phyloP scores from a whole-genome alignment of 2,797 vertebrate species.

The Varecia variegata region DNA sequence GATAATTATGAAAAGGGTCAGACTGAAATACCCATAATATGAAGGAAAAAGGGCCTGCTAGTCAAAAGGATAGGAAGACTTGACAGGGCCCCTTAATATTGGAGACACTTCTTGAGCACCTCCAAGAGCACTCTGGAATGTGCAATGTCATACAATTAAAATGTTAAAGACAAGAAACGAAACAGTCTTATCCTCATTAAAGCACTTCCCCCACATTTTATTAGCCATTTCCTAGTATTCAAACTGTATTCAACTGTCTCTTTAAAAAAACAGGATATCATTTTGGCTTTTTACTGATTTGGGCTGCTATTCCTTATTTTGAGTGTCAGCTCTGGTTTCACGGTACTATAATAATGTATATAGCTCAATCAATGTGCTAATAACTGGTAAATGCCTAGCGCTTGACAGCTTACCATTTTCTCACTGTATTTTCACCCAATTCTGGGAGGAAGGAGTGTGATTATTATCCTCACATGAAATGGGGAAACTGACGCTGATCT shows the following conservation, averaged over 20 bases:
- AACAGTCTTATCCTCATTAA: neutral
- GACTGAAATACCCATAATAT: neutral
- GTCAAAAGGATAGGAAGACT: neutral
- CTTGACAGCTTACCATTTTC: neutral
- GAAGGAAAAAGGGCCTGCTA: neutral
- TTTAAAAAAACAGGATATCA: neutral
- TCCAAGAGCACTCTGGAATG: neutral
- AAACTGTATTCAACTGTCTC: neutral
- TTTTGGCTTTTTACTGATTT: neutral
- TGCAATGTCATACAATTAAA: neutral
- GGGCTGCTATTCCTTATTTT: neutral
- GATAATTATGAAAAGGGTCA: neutral
- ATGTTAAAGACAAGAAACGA: neutral
- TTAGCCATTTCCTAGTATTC: neutral
- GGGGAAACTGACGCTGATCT: neutral
- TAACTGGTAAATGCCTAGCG: neutral
- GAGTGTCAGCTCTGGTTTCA: neutral
- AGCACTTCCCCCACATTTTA: neutral
- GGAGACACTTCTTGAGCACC: neutral
- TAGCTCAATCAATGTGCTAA: neutral
- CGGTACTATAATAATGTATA: neutral
- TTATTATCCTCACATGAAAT: neutral
- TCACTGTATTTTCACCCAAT: neutral
- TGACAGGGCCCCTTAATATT: fast-evolving
- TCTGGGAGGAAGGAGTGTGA: neutral